Base-by-base conservation (phyloP, 2,113 vertebrate species). In the Dromas ardeola region DNA sequence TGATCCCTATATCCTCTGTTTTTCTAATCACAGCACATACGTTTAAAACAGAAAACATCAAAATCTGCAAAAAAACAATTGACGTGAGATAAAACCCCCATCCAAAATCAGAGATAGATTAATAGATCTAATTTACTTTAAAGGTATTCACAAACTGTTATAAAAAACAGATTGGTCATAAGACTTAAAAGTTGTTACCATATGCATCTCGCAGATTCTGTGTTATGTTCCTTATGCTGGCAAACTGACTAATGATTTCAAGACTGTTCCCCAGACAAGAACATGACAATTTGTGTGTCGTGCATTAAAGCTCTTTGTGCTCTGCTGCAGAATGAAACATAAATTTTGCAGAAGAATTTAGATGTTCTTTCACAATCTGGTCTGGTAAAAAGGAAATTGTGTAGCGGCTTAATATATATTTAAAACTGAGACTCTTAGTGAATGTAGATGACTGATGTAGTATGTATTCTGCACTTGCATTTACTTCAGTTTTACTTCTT, bases 81-180 rank as follows among this genome's bases (percentile, higher is more conserved):
- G 66, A 88, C 26, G 8, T 6, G 50, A 95, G 56, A 72, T 42
- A 61, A 42, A 95, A 79, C 14, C 2, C 9, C 49, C 40, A 77
- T 80, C 26, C 81, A 70, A 89, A 95, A 87, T 50, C 78, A 82
- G 83, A 80, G 77, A 84, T 6, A 82, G 89, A 95, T 86, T 76
- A 97, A 95, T 94, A 88, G 62, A 66, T 76, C 40, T 85, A 53
- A 82, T 96, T 97, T 79, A 80, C 63, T 95, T 97, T 34, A 93
- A 88, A 91, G 66, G 50, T 80, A 95, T 87, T 95, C 86, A 91
- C 67, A 87, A 65, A 86, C 62, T 78, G 66, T 83, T 96, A 77
- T 45, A 88, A 96, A 94, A 97, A 62, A 0, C 93, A 95, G 93
- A 95, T 91, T 90, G 91, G 62, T 90, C 62, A 59, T 88, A 91